A percentile compares a stretch with the other conserved stretches of the same genome.
phyloP scores from a whole-genome alignment of 2,113 vertebrate genomes.

The Channa argus region DNA sequence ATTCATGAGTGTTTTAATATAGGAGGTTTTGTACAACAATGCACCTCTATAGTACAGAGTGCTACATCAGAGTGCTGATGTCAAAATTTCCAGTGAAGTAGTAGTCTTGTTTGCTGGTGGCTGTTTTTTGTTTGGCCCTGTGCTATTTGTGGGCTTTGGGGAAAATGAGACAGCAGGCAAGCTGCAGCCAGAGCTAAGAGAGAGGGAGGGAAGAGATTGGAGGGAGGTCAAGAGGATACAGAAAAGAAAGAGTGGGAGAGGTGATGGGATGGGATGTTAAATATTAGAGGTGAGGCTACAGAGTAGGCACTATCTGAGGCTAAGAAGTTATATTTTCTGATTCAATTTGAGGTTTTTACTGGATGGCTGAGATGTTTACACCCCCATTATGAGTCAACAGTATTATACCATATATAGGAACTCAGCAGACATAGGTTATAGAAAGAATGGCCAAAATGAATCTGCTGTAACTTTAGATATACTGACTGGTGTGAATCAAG shows the following conservation, averaged over 20 bases:
- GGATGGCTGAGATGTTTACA: too few species aligned
- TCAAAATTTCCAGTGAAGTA: constrained; percentile 11
- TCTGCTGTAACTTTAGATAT: too few species aligned
- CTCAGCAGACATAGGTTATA: too few species aligned
- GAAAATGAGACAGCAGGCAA: constrained; percentile 58
- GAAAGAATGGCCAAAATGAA: too few species aligned
- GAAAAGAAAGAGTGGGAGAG: neutral
- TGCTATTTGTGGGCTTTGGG: constrained; percentile 41
- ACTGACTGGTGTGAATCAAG: too few species aligned
- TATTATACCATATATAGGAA: too few species aligned
- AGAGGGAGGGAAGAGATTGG: neutral
- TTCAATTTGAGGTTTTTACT: neutral
- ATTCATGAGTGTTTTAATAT: too few species aligned
- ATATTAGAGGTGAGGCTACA: neutral
- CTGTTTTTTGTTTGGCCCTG: constrained; percentile 33
- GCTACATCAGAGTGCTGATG: neutral
- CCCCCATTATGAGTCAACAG: too few species aligned
- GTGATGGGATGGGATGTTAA: neutral
- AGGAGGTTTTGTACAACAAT: too few species aligned
- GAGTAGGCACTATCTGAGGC: neutral
- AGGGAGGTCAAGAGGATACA: neutral
- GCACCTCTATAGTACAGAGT: too few species aligned
- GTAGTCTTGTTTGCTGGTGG: constrained; percentile 25
- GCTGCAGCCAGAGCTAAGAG: constrained; percentile 48
- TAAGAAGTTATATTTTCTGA: neutral